These are phyloP conservation scores for Nicator chloris DNA, from an alignment of 2,113 vertebrate species.

Conservation along the genomic window DNA sequence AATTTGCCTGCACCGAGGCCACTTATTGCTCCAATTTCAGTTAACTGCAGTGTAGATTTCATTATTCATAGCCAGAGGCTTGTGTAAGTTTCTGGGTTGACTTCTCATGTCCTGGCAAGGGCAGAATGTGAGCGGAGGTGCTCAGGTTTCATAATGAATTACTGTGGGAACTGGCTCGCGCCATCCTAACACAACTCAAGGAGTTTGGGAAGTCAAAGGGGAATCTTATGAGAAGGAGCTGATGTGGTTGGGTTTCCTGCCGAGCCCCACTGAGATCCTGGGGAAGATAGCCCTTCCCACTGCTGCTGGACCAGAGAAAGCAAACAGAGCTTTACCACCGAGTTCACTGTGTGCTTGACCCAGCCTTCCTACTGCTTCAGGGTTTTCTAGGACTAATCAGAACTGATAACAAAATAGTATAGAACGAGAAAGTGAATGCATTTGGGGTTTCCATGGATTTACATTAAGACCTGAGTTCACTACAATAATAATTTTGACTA, in stretches of 20 bases:
- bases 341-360: constrained; percentile 46
- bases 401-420: constrained; percentile 51
- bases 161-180: neutral
- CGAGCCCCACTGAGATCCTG: neutral
- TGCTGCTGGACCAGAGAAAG: neutral
- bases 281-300: constrained; percentile 24
- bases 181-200: neutral
- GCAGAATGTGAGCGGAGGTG: neutral
- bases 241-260: constrained; percentile 20
- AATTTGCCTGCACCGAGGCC: neutral
- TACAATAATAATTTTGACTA: constrained; percentile 24
- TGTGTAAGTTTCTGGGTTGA: constrained; percentile 16
- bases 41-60: neutral
- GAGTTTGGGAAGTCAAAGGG: constrained; percentile 15
- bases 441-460: constrained; percentile 43
- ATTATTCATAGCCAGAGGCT: constrained; percentile 54
- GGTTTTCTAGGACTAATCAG: constrained; percentile 45
- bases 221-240: constrained; percentile 26
- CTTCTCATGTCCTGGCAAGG: neutral
- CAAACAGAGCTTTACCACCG: neutral
- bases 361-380: constrained; percentile 56
- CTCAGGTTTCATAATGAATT: constrained; percentile 48
- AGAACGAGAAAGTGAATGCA: constrained; percentile 34
- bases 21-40: neutral
- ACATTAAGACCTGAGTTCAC: neutral